phyloP scores from a whole-genome alignment of 2,113 vertebrate genomes.

The Calyptomena viridis region DNA sequence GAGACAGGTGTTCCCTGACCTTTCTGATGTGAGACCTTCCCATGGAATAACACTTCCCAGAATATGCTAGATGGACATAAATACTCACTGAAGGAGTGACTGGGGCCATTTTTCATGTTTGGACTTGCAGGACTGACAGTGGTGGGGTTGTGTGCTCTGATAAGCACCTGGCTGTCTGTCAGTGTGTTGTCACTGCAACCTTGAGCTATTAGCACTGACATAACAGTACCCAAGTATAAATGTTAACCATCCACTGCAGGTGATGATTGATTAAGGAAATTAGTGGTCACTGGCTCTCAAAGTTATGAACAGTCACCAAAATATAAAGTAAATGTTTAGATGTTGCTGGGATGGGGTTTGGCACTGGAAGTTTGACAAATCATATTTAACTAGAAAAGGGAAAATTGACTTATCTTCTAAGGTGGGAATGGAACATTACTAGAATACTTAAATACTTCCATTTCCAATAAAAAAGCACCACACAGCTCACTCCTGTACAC shows the following conservation, averaged over 20 bases:
- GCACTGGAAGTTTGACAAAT: not conserved
- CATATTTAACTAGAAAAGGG: not conserved
- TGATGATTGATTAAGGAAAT: not conserved
- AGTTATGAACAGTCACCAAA: not conserved
- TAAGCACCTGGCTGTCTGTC: not conserved
- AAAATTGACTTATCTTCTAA: not conserved
- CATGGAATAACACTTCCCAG: not conserved
- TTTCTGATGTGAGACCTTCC: not conserved
- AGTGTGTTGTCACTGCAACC: not conserved
- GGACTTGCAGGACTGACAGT: not conserved
- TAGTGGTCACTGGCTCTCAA: not conserved
- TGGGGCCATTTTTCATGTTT: not conserved
- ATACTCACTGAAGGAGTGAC: not conserved
- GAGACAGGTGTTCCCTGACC: conserved; percentile 34
- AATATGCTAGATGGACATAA: not conserved
- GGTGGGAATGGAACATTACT: not conserved
- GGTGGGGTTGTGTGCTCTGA: not conserved
- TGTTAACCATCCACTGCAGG: not conserved
- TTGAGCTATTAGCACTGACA: not conserved
- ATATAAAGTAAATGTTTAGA: not conserved
- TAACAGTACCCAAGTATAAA: not conserved
- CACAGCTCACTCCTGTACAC: not conserved
- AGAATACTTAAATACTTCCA: not conserved
- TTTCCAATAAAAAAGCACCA: not conserved
- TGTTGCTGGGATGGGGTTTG: not conserved